phyloP scores from a whole-genome alignment of 2,888 invertebrate genomes.

The Orchesellides sinensis region DNA sequence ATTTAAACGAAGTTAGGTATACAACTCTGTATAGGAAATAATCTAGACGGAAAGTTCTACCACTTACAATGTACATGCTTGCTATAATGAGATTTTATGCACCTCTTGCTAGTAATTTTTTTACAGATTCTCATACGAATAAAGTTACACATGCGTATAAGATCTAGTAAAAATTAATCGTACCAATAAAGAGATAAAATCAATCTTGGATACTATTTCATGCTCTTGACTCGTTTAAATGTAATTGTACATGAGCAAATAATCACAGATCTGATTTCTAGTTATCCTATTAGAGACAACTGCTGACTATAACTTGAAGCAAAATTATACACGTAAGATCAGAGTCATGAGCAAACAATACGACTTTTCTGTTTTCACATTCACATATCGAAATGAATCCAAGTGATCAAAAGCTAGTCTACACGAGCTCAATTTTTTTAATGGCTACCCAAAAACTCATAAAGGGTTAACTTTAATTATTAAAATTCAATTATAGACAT shows the following conservation, averaged over 20 bases:
- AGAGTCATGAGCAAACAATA: constrained; percentile 15
- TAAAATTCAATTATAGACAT: no score
- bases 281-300: constrained; percentile 32
- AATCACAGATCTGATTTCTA: constrained; percentile 63
- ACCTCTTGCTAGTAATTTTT: background rate
- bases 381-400: background rate
- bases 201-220: background rate
- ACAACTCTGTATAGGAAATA: no score
- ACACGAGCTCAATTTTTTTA: background rate
- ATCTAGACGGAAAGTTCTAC: no score
- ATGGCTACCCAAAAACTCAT: background rate
- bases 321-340: constrained; percentile 26
- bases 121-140: no score
- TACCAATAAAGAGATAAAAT: background rate
- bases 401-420: background rate
- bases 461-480: background rate
- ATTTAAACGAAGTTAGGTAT: background rate
- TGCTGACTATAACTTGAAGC: constrained; percentile 46
- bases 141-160: no score
- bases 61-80: background rate
- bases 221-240: constrained; percentile 9
- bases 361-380: background rate
- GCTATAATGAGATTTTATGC: no score
- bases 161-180: no score
- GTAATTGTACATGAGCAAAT: constrained; percentile 53